Conservation (phyloP, 1,140 invertebrate genomes). For the Heliothis virescens region DNA sequence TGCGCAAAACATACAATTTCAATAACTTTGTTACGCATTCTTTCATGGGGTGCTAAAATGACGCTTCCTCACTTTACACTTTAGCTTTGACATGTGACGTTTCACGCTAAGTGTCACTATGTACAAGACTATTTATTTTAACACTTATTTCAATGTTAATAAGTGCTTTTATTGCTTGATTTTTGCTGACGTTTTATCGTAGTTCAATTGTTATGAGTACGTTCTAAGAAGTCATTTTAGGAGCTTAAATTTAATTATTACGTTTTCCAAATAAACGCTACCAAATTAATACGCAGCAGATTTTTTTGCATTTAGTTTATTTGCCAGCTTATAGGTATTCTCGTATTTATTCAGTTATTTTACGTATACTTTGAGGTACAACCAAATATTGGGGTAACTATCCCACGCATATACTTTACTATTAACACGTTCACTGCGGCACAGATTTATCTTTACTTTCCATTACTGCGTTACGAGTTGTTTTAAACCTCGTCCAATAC, state of each 20-base stretch:
- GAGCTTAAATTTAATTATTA: background rate
- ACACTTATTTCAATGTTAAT: background rate
- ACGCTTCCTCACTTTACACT: slow-evolving; percentile 6
- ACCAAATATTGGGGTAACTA: no score
- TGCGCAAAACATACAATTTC: slow-evolving; percentile 1
- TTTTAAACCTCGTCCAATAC: no score
- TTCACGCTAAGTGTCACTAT: slow-evolving; percentile 15
- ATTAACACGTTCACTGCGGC: no score
- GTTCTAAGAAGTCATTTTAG: background rate
- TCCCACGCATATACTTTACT: no score
- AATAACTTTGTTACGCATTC: slow-evolving; percentile 2
- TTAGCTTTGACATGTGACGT: slow-evolving; percentile 1
- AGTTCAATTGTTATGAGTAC: background rate
- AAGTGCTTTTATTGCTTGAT: background rate
- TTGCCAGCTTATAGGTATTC: no score
- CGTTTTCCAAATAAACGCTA: background rate
- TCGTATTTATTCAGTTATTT: no score
- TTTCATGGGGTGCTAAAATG: slow-evolving; percentile 22
- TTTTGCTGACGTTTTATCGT: background rate
- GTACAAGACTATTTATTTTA: background rate
- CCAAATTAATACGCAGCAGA: background rate
- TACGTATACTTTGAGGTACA: no score
- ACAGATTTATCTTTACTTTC: no score
- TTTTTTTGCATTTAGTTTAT: background rate
- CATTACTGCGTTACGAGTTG: no score